Conservation (phyloP, 2,888 invertebrate species). For the Leuctra nigra region DNA sequence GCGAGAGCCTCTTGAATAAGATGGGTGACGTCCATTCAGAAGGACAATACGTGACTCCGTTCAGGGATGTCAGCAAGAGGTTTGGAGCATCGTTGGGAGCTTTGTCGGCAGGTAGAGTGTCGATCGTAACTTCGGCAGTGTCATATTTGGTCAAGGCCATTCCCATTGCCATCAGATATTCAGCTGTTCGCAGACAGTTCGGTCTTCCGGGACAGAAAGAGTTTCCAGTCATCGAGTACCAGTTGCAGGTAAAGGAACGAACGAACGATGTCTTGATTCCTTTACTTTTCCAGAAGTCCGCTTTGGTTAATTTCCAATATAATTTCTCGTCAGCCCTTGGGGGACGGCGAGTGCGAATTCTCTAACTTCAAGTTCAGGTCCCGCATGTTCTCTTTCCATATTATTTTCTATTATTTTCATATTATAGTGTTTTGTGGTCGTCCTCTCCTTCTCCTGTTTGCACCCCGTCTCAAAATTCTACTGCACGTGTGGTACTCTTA, state of each 20-base stretch:
- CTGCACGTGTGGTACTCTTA: no score
- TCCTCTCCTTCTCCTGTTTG: no score
- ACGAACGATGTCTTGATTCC: no score
- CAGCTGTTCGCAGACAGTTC: conserved; percentile 73
- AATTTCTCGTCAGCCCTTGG: no score
- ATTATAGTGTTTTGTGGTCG: no score
- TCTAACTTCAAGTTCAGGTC: no score
- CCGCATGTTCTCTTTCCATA: no score
- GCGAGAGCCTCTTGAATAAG: conserved; percentile 75
- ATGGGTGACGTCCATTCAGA: conserved; percentile 84
- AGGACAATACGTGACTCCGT: conserved; percentile 84
- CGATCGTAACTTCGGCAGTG: conserved; percentile 54
- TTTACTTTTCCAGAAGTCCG: no score
- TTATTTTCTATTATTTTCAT: no score
- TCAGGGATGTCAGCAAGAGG: conserved; percentile 78
- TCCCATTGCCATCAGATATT: conserved; percentile 72
- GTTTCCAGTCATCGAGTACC: conserved; percentile 74
- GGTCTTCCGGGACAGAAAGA: conserved; percentile 51
- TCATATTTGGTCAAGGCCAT: conserved; percentile 59
- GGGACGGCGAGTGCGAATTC: no score
- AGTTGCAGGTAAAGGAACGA: conserved; percentile 65
- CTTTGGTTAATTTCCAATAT: no score
- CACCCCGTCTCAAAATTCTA: no score
- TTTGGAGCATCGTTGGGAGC: conserved; percentile 81
- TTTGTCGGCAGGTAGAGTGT: conserved; percentile 75